Conservation (phyloP, 2,888 invertebrate genomes). For the Tortricodes alternella region DNA sequence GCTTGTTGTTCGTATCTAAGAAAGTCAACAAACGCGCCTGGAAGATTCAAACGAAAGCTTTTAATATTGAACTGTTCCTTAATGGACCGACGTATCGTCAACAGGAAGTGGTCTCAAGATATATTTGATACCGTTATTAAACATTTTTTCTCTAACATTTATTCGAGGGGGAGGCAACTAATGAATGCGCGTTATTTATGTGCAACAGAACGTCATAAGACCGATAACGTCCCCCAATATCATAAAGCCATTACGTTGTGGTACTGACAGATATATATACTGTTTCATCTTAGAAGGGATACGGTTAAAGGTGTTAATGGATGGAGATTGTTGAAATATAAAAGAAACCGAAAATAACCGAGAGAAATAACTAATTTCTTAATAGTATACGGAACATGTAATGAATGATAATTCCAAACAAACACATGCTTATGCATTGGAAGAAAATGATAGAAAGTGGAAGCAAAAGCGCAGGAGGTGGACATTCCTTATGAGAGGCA, state of each 20-base stretch:
- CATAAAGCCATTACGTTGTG: slow-evolving; percentile 65
- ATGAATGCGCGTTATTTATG: slow-evolving; percentile 72
- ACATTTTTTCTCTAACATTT: slow-evolving; percentile 61
- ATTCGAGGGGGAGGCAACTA: slow-evolving; percentile 53
- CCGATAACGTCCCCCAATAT: slow-evolving; percentile 69
- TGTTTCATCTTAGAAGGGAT: slow-evolving; percentile 16
- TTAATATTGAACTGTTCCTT: slow-evolving; percentile 12
- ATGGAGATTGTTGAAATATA: neutral
- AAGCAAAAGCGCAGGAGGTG: too few relatives aligned
- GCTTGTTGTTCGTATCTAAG: too few relatives aligned
- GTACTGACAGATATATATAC: slow-evolving; percentile 54
- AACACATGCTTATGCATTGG: too few relatives aligned
- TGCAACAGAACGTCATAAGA: slow-evolving; percentile 61
- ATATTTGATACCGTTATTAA: slow-evolving; percentile 47
- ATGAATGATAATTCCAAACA: too few relatives aligned
- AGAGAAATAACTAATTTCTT: too few relatives aligned
- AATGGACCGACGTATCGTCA: slow-evolving; percentile 18
- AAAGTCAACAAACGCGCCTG: too few relatives aligned
- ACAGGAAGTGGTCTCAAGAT: slow-evolving; percentile 23
- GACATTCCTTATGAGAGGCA: too few relatives aligned
- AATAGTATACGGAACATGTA: neutral
- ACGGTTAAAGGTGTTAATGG: slow-evolving; percentile 4
- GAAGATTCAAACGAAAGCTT: too few relatives aligned
- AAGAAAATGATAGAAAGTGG: too few relatives aligned
- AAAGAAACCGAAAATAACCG: neutral